Conservation (phyloP, 2,888 invertebrate species). For the Sphinx pinastri region DNA sequence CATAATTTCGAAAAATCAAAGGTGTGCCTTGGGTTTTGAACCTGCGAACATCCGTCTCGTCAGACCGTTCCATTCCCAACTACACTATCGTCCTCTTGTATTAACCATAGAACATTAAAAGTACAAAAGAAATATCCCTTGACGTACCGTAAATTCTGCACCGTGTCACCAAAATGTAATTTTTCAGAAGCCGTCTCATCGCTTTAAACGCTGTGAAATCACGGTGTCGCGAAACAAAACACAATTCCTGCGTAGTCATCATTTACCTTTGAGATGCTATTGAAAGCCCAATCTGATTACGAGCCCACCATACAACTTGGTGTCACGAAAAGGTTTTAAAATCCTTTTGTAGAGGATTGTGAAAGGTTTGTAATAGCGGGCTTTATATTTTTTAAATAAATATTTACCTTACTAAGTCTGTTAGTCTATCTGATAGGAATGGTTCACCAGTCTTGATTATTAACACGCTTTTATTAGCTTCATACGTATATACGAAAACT, state of each 20-base stretch:
- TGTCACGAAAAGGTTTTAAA: conserved; percentile 27
- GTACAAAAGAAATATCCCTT: not conserved
- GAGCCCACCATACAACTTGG: conserved; percentile 13
- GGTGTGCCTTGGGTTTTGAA: no score
- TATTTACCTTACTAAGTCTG: not conserved
- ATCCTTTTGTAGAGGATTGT: conserved; percentile 24
- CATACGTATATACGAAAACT: no score
- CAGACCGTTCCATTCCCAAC: no score
- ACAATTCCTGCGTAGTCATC: conserved; percentile 26
- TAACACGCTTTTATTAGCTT: no score
- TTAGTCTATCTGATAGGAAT: no score
- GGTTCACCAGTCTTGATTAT: no score
- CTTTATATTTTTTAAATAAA: not conserved
- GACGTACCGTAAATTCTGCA: not conserved
- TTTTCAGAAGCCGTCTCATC: conserved; percentile 29
- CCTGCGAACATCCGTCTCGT: no score
- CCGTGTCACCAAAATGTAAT: conserved; percentile 21
- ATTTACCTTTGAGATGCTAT: conserved; percentile 26
- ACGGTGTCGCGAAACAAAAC: conserved; percentile 29
- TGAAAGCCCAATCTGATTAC: conserved; percentile 16
- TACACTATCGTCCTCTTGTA: no score
- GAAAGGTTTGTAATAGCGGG: not conserved
- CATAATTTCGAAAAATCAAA: no score
- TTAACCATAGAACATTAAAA: no score
- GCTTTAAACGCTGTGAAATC: conserved; percentile 31